Evolutionary conservation across 2,113 vertebrate species (phyloP).

Genomic region (Corythoichthys intestinalis): DNA sequence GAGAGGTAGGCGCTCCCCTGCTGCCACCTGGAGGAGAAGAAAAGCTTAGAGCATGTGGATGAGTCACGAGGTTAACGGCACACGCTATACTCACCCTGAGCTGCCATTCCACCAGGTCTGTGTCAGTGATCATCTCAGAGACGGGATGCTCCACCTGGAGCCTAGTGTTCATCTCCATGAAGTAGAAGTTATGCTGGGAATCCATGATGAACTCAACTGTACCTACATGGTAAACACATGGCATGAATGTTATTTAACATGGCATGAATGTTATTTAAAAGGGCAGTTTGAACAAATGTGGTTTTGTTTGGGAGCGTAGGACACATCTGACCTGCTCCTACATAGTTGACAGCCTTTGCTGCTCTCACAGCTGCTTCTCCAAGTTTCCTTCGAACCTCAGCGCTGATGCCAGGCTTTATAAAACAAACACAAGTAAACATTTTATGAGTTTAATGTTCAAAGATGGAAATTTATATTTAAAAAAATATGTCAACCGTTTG

Average conservation of each 20-base stretch:
- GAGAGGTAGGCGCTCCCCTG: slow-evolving; percentile 89
- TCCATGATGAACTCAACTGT: slow-evolving; percentile 99
- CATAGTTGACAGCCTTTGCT: slow-evolving; percentile 92
- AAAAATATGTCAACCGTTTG: too few relatives aligned
- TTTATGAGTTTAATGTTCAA: neutral
- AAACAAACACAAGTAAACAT: neutral
- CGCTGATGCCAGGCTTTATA: slow-evolving; percentile 85
- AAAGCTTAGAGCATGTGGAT: neutral
- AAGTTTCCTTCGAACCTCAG: slow-evolving; percentile 84
- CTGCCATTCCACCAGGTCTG: slow-evolving; percentile 98
- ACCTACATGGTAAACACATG: slow-evolving; percentile 67
- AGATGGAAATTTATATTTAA: neutral
- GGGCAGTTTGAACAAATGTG: neutral
- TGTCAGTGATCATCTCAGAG: slow-evolving; percentile 96
- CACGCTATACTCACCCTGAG: slow-evolving; percentile 76
- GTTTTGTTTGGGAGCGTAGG: neutral
- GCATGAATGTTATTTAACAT: neutral
- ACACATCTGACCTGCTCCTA: slow-evolving; percentile 84
- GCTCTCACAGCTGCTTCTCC: slow-evolving; percentile 94
- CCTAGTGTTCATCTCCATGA: slow-evolving; percentile 99
- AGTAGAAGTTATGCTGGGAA: slow-evolving; percentile 92
- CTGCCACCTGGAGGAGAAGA: slow-evolving; percentile 81
- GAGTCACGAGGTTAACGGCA: too few relatives aligned
- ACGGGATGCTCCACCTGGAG: slow-evolving; percentile 96
- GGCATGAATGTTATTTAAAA: neutral